Evolutionary conservation across 2,797 vertebrate species (phyloP), one percentile per base, ranked within the genome.

Genomic region (Darevskia mixta): DNA sequence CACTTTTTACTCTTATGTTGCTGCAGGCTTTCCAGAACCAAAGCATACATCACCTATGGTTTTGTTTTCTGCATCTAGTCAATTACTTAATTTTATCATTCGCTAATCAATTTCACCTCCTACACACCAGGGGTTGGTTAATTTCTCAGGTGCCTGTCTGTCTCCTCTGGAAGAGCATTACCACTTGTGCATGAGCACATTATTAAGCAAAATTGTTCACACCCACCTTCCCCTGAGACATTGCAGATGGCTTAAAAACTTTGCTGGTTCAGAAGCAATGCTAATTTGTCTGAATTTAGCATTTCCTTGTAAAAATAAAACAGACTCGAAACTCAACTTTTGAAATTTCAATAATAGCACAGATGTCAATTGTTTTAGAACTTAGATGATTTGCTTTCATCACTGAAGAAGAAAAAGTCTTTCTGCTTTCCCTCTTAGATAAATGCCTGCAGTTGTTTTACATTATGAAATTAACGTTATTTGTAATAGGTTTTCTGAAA

Each of bases 391-490:
- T 73, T 23, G 18, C 29, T 85, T 69, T 73, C 38, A 88, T 66
- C 5, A 38, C 10, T 23, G 11, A 58, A 61, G 75, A 71, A 4
- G 23, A 83, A 83, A 27, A 66, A 29, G 23, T 35, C 3, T 61
- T 82, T 55, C n/a, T 66, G 29, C 5, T 80, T 79, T 73, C 41
- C 13, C 41, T 83, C 23, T 80, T 66, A 75, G 55, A 80, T 71
- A 88, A 73, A 84, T 73, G 43, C 45, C 79, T 88, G 41, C 79
- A n/a, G 32, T 58, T 79, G 55, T 75, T 87, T 76, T 32, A 49
- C 58, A 80, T 80, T 43, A 64, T 72, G 77, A 88, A 85, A 85
- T 75, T 67, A 61, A 61, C 43, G 18, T 80, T 73, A 27, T 88
- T 88, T 80, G n/a, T 17, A 75, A 66, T 64, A 79, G 35, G 43